A percentile compares a stretch with the other conserved stretches of the same genome.
These are phyloP conservation scores for Morpho achilles DNA, from an alignment of 2,888 invertebrate genomes.

Conservation along the genomic window DNA sequence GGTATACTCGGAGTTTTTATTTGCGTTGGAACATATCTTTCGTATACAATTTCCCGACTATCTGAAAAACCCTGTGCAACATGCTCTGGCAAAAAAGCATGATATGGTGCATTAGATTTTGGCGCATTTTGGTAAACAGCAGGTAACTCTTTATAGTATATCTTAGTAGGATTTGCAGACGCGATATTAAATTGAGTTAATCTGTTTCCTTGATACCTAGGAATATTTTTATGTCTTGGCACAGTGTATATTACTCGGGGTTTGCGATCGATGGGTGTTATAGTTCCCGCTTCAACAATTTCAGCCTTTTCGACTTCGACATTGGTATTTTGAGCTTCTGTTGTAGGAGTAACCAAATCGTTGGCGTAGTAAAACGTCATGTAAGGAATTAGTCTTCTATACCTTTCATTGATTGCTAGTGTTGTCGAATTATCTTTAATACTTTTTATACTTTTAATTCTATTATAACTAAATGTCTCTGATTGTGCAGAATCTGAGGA, in stretches of 20 bases:
- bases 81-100: conserved; percentile 42
- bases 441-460: conserved; percentile 6
- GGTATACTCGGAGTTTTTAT: conserved; percentile 42
- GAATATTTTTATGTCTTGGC: conserved; percentile 55
- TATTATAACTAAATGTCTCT: conserved; percentile 25
- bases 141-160: conserved; percentile 58
- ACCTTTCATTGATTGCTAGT: conserved; percentile 81
- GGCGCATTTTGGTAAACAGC: conserved; percentile 40
- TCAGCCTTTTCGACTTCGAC: conserved; percentile 67
- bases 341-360: conserved; percentile 69
- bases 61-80: conserved; percentile 30
- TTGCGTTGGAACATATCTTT: conserved; percentile 47
- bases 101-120: conserved; percentile 46
- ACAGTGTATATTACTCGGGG: conserved; percentile 53
- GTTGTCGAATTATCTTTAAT: conserved; percentile 46
- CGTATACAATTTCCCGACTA: conserved; percentile 43
- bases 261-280: conserved; percentile 44
- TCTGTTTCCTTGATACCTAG: conserved; percentile 69
- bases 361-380: conserved; percentile 89
- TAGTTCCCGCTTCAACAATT: conserved; percentile 51
- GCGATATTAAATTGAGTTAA: conserved; percentile 69
- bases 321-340: conserved; percentile 41
- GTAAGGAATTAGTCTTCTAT: conserved; percentile 88
- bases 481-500: conserved; percentile 42
- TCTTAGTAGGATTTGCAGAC: conserved; percentile 65